A percentile compares a stretch with the other conserved stretches of the same genome.
phyloP scores from a whole-genome alignment of 2,797 vertebrate species.

The Acridotheres tristis region DNA sequence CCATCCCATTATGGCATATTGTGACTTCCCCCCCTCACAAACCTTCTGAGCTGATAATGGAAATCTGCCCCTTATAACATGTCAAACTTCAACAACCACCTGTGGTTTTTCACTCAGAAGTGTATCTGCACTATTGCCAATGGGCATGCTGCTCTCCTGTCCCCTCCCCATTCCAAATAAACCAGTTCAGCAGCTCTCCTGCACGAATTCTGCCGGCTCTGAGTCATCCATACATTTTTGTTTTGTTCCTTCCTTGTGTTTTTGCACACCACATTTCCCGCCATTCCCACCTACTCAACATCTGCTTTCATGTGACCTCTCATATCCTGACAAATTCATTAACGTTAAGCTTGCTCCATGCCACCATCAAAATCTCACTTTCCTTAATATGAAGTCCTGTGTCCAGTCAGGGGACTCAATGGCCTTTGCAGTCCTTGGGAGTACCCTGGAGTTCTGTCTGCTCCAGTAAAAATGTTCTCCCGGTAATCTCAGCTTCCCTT shows the following conservation, averaged over 20 bases:
- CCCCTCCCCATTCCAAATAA: neutral
- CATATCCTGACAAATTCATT: neutral
- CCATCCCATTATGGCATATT: neutral
- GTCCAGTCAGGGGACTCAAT: neutral
- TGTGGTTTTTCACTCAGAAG: neutral
- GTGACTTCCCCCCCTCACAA: fast-evolving
- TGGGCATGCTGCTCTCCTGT: neutral
- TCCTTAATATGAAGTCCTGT: neutral
- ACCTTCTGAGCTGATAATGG: neutral
- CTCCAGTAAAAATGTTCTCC: neutral
- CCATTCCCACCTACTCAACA: neutral
- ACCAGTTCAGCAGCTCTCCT: neutral
- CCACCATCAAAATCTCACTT: neutral
- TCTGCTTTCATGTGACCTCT: neutral
- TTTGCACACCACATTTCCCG: neutral
- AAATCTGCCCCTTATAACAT: neutral
- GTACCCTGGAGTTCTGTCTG: neutral
- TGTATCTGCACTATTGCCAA: neutral
- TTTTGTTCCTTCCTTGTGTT: neutral
- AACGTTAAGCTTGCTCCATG: neutral
- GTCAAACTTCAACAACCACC: neutral
- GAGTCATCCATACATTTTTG: neutral
- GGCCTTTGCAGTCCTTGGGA: neutral
- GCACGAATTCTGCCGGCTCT: neutral
- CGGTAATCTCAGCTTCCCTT: neutral